Base-by-base conservation (phyloP, 2,113 vertebrate genomes). In the Grus americana region DNA sequence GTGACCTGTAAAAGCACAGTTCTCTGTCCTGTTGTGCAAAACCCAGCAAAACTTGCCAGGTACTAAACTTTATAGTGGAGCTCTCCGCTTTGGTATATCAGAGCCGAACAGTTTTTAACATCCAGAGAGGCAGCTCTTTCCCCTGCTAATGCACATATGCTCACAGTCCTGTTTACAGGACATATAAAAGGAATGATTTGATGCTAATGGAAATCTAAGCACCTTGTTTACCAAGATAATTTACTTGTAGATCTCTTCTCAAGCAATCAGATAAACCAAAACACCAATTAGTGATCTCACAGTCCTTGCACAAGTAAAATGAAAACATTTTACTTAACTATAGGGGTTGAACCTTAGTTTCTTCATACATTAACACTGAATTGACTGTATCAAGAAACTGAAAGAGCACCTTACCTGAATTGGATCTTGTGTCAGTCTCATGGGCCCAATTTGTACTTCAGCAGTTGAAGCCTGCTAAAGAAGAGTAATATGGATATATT, bases 341-440 rank as follows among this genome's bases (percentile, higher is more conserved):
- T 1, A 82, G 36, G 32, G 4, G 19, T 15, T 67, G 68, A 74
- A 70, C 18, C 26, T 50, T 59, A 59, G 47, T 79, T 61, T 62
- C 65, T 79, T 68, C 8, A 20, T 6, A 16, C 21, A 38, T 87
- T 52, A 67, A 62, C 8, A 75, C 21, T 49, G 6, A 78, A 92
- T 19, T 88, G 18, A 70, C 29, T 50, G 20, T 42, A 38, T 34
- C 44, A 86, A 55, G 52, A 65, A 88, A 49, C 22, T 58, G 46
- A 85, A 71, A 81, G 1, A 68, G 57, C 34, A 63, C 52, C 90
- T 11, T 98, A 99, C 99, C 99, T 99, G 99, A 80, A 99, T 98
- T 23, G 99, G 99, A 95, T 99, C 99, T 97, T 99, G 99, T 21
- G 98, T 99, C 97, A 99, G 94, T 98, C 98, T 99, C 99, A 99